Base-by-base conservation (phyloP, 2,797 vertebrate species). In the Ispidina picta region DNA sequence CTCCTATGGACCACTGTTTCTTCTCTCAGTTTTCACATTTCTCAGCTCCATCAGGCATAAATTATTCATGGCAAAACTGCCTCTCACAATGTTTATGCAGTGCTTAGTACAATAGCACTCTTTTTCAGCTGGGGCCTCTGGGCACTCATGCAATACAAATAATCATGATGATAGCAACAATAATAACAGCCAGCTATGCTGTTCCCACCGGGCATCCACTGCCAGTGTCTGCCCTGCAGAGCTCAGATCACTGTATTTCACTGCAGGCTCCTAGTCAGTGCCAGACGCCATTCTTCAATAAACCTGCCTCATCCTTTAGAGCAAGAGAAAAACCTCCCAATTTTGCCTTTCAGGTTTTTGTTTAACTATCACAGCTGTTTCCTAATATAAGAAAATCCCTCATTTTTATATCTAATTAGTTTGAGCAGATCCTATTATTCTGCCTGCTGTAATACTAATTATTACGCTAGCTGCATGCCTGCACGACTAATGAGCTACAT, bases 371-470 rank as follows among this genome's bases (percentile, higher is more conserved):
- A 83, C 91, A 94, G 88, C 85, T 95, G 89, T 92, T 92, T 82
- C 74, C 43, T 83, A 92, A 92, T 83, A 83, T 37, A n/a, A 94
- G 87, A 96, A 95, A 93, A 81, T 83, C 79, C 64, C 66, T 90
- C 81, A 72, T 70, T 83, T 83, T 95, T 92, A 23, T 62, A 93
- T 73, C 87, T 95, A 92, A 96, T 97, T 94, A 94, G 76, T 93
- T 68, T 77, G 75, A 94, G 73, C 55, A 90, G 10, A 95, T 89
- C 90, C 65, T 93, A 93, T 95, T 93, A 69, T 41, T 75, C 83
- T 81, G 86, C 78, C 84, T 96, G 75, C 72, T 89, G 85, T 95
- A 95, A 80, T 88, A 79, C 92, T 96, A 93, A 97, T 97, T 95
- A 95, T 89, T 88, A 79, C 62, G 25, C 88, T 89, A 89, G 63